Evolutionary conservation across 2,797 vertebrate species (phyloP), one percentile per base, ranked within the genome.

Genomic region (Okamejei kenojei): DNA sequence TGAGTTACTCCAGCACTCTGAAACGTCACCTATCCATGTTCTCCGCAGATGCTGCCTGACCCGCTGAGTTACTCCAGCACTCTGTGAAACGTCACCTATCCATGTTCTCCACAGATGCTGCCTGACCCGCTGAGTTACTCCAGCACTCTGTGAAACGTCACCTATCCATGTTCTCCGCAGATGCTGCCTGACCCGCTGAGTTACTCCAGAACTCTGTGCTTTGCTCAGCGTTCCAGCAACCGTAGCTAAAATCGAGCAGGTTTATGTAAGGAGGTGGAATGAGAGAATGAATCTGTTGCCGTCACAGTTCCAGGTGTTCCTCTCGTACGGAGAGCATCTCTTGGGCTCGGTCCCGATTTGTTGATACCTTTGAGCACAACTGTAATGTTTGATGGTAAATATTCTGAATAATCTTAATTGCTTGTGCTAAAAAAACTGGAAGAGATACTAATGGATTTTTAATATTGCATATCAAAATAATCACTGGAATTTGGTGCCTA

Each of bases 351-450:
- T 58, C 90, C 45, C 29, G 38, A 29, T 71, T 74, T 91, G 21
- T 73, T 91, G 10, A 54, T 76, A 92, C 38, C 90, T 73, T 45
- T 74, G 26, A n/a, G 54, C 13, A 11, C 54, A 84, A 23, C 71
- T 74, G 21, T 92, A 92, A 74, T 73, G 26, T 29, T 92, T 76
- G 38, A 45, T 92, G 71, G 17, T 90, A 90, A 90, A 90, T 71
- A 38, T 38, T 90, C 68, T 13, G 23, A 71, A 90, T 35, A 38
- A 26, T 71, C 65, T 90, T 90, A 90, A 90, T 19, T 23, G 19
- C 2, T 90, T 38, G 35, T 71, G 61, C 32, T 23, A 38, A 71
- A 38, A 38, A 71, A 38, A 71, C 19, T 68, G 9, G 88, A 90
- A 23, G 61, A 90, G 63, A n/a, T 68, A 71, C 88, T 35, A 90